phyloP scores from a whole-genome alignment of 2,888 invertebrate species.

The Catocala sponsa region DNA sequence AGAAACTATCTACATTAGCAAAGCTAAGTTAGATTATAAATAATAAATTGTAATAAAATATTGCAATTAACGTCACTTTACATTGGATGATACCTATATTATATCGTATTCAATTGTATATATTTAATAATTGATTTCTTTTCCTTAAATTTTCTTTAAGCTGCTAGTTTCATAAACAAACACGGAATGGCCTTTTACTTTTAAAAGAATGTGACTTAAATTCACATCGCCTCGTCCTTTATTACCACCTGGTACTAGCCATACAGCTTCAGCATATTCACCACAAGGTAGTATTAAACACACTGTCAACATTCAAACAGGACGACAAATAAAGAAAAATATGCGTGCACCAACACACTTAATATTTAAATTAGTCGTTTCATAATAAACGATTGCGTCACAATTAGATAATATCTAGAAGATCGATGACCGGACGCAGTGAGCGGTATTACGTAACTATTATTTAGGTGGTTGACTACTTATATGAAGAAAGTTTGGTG shows the following conservation, averaged over 20 bases:
- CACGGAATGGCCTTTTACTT: not conserved
- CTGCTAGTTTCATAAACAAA: too few species aligned
- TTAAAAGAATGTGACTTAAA: not conserved
- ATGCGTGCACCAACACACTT: constrained; percentile 41
- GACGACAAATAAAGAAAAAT: constrained; percentile 25
- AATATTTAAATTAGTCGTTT: constrained; percentile 67
- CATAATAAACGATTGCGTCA: constrained; percentile 71
- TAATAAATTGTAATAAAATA: too few species aligned
- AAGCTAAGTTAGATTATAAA: too few species aligned
- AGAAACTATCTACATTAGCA: too few species aligned
- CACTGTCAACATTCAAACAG: constrained; percentile 40
- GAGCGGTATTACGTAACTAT: constrained; percentile 69
- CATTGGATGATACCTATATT: too few species aligned
- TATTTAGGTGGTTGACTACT: constrained; percentile 56
- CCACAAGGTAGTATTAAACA: constrained; percentile 24
- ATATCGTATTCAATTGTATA: too few species aligned
- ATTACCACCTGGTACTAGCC: not conserved
- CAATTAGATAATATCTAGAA: constrained; percentile 77
- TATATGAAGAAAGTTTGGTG: constrained; percentile 66
- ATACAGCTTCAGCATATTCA: not conserved
- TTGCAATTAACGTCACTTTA: too few species aligned
- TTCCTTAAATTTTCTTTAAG: too few species aligned
- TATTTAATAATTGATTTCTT: too few species aligned
- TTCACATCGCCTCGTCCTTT: not conserved
- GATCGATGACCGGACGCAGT: constrained; percentile 69